Conservation (phyloP, 2,888 invertebrate genomes). For the Aleiodes testaceus region DNA sequence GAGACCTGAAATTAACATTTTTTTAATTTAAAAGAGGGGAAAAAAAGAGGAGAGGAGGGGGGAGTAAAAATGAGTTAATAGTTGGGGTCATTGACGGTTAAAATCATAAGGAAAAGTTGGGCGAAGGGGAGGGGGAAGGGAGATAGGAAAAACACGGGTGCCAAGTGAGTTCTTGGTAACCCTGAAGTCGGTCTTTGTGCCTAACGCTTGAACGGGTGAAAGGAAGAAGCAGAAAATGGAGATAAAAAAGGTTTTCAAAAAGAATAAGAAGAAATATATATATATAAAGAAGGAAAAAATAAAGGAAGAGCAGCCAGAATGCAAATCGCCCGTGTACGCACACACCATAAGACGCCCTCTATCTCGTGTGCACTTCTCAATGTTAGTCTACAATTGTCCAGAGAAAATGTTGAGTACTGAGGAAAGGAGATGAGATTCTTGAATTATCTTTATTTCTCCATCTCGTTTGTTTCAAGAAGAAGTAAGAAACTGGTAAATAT, state of each 20-base stretch:
- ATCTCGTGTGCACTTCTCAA: slow-evolving; percentile 20
- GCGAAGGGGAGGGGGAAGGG: not conserved
- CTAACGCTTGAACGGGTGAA: slow-evolving; percentile 41
- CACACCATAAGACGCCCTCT: slow-evolving; percentile 30
- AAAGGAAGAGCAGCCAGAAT: slow-evolving; percentile 28
- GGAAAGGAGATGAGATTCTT: not conserved
- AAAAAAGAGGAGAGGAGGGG: too few relatives aligned
- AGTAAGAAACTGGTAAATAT: too few relatives aligned
- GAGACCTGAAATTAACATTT: too few relatives aligned
- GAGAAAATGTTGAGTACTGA: slow-evolving; percentile 21
- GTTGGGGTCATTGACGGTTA: slow-evolving; percentile 34
- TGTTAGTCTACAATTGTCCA: slow-evolving; percentile 32
- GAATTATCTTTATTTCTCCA: not conserved
- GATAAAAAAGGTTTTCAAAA: not conserved
- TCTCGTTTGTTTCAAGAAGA: too few relatives aligned
- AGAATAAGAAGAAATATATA: not conserved
- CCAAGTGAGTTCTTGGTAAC: slow-evolving; percentile 49
- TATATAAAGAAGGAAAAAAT: not conserved
- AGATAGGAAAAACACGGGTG: slow-evolving; percentile 48
- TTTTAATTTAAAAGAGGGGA: too few relatives aligned
- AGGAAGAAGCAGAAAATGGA: slow-evolving; percentile 27
- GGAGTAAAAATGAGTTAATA: not conserved
- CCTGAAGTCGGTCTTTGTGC: slow-evolving; percentile 62
- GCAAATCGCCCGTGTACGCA: slow-evolving; percentile 29
- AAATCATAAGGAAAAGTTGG: slow-evolving; percentile 20